These are phyloP conservation scores for Ceyx margarethae DNA, from an alignment of 2,113 vertebrate genomes.

Conservation along the genomic window DNA sequence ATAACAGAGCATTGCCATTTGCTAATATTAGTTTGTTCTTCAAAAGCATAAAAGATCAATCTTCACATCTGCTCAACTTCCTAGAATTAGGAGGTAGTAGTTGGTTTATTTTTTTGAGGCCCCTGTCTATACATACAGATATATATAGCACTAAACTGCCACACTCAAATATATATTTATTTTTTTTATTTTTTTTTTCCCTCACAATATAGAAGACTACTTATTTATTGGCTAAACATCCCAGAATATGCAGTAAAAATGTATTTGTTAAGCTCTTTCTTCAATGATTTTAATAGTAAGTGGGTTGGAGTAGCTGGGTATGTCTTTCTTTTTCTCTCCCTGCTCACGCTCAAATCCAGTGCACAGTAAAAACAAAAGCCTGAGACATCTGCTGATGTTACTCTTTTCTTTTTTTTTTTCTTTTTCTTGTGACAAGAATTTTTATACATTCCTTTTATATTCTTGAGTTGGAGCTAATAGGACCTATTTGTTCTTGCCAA, in stretches of 20 bases:
- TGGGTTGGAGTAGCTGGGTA: neutral
- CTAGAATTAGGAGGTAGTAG: neutral
- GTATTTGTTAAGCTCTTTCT: neutral
- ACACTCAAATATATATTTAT: neutral
- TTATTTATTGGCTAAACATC: neutral
- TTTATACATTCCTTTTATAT: slow-evolving; percentile 24
- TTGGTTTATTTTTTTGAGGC: no score
- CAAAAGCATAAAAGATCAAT: neutral
- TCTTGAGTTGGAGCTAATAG: slow-evolving; percentile 2
- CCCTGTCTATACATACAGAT: no score
- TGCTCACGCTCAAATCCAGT: neutral
- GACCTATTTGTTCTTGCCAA: slow-evolving; percentile 8
- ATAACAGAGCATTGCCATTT: neutral
- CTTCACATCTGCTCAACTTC: neutral
- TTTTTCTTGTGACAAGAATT: neutral
- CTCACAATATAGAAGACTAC: neutral
- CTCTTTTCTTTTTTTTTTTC: neutral
- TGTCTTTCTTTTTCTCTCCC: neutral
- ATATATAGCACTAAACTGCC: neutral
- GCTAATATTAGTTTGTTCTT: neutral
- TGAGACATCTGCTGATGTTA: neutral
- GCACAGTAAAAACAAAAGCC: neutral
- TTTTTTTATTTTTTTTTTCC: no score
- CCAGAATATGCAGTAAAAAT: neutral
- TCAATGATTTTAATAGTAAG: neutral